Base-by-base conservation (phyloP, 2,888 invertebrate species). In the Rugalucina vietnamica region DNA sequence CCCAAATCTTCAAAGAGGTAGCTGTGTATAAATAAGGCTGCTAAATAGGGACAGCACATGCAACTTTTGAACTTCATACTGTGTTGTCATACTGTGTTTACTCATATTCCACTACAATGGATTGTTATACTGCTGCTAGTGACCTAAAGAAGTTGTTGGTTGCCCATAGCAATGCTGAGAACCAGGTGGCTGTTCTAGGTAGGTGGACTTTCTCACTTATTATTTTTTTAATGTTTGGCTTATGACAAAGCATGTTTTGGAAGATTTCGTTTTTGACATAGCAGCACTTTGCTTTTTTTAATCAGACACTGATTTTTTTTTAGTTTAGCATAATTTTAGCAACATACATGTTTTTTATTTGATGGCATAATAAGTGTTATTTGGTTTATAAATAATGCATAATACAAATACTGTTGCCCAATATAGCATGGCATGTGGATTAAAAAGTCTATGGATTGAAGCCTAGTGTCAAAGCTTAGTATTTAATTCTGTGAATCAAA, bases 181-280 rank as follows among this genome's bases (percentile, higher is more conserved):
- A 36, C 24, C 78, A 82, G 39, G 57, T 79, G 10, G 1, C 43
- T 54, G 57, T 24, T 27, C 43, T 82, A 65, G 79, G 82, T 82
- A 82, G 75, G 82, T 73, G 8, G 4, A 4, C n/a, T 34, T 32
- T n/a, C 1, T 21, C 32, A 12, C 37, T 32, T 36, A 54, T 18
- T 21, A 14, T 8, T 27, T 10, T n/a, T n/a, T n/a, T 8, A 27
- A 14, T 43, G 49, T 73, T 32, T 10, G 27, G 27, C 34, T 8
- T 70, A 12, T 70, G 70, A 14, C 8, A 29, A 32, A 70, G 10
- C 60, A 60, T 12, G 24, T 27, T 21, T 18, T 12, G 18, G 10
- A 60, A 24, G 10, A 12, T 24, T 10, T 37, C 36, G 36, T 18
- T 71, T 37, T 71, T 18, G n/a, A 37, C 3, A 37, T 71, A 10